These are phyloP conservation scores for Lepas anatifera DNA, from an alignment of 2,888 invertebrate genomes.

Conservation along the genomic window DNA sequence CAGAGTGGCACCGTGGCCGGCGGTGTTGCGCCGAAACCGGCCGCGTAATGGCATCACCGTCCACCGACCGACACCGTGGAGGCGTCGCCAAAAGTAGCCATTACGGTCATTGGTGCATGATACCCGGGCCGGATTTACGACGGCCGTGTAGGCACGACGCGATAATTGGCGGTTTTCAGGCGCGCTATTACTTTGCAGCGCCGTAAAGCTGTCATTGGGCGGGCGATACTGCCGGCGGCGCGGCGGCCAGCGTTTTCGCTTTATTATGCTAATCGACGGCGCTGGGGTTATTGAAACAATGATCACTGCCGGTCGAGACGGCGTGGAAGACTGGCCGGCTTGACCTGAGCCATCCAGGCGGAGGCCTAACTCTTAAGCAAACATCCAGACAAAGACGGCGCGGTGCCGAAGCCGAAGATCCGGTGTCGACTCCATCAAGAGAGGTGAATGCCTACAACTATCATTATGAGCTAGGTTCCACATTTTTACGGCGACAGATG, in stretches of 20 bases:
- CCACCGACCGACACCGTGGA: not conserved
- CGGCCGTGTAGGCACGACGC: not conserved
- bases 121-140: not conserved
- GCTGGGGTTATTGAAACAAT: not conserved
- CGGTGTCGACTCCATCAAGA: no score
- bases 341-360: not conserved
- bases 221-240: not conserved
- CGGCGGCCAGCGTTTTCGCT: not conserved
- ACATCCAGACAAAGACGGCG: no score
- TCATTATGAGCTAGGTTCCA: no score
- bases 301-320: not conserved
- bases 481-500: no score
- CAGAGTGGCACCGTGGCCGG: not conserved
- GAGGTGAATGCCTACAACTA: no score
- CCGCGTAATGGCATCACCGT: not conserved
- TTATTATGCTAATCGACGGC: constrained; percentile 1
- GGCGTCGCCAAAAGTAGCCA: not conserved
- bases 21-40: not conserved
- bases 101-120: constrained; percentile 9
- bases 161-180: constrained; percentile 2
- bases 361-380: no score
- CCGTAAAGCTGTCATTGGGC: not conserved
- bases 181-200: constrained; percentile 12
- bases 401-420: no score
- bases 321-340: not conserved